phyloP scores from a whole-genome alignment of 2,888 invertebrate species.

The Cotesia congregata region DNA sequence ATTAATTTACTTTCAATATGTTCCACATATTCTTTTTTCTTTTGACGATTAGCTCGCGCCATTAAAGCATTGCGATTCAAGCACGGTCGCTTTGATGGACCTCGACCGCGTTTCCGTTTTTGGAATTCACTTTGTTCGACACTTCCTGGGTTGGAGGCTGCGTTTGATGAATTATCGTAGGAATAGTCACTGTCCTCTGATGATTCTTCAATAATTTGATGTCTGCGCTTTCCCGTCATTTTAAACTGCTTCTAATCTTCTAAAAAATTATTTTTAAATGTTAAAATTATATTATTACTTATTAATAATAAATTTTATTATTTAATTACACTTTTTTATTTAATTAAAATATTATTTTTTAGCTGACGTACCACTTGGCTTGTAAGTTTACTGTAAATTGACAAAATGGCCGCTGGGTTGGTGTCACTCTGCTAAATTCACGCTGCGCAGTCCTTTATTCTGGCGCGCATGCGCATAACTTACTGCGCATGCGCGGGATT shows the following conservation, averaged over 20 bases:
- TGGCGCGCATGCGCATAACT: too few relatives aligned
- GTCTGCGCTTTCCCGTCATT: background rate
- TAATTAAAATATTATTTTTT: too few relatives aligned
- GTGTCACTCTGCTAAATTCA: too few relatives aligned
- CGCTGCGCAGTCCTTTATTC: too few relatives aligned
- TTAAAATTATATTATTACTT: too few relatives aligned
- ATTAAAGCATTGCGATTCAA: conserved; percentile 75
- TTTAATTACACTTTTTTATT: too few relatives aligned
- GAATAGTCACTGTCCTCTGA: background rate
- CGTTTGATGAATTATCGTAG: background rate
- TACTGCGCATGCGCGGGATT: too few relatives aligned
- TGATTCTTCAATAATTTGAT: background rate
- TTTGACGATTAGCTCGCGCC: conserved; percentile 76
- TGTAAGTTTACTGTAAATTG: too few relatives aligned
- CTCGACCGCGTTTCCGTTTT: conserved; percentile 51
- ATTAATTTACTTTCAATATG: conserved; percentile 72
- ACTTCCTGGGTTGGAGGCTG: background rate
- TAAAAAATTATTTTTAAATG: background rate
- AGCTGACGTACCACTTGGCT: too few relatives aligned
- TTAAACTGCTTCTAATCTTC: too few relatives aligned
- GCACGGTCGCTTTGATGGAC: conserved; percentile 67
- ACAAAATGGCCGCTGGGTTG: too few relatives aligned
- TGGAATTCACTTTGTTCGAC: conserved; percentile 23
- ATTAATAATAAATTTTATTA: too few relatives aligned
- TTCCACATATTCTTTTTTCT: conserved; percentile 75